phyloP scores from a whole-genome alignment of 2,888 invertebrate genomes.

The Trisateles emortualis region DNA sequence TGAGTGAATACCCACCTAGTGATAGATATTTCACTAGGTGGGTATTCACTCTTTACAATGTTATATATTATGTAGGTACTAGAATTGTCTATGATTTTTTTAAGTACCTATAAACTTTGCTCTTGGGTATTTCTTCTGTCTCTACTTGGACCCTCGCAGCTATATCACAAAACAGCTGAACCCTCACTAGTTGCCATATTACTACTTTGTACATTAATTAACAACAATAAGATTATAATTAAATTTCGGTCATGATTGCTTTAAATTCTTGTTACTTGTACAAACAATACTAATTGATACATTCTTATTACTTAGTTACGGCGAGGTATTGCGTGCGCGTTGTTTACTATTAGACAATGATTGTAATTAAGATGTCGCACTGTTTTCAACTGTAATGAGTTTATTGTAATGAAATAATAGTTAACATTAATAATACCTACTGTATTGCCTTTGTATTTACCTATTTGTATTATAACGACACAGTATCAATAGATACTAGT shows the following conservation, averaged over 20 bases:
- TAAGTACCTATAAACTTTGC: no score
- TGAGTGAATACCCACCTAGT: no score
- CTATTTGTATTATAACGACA: no score
- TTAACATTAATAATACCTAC: constrained; percentile 1
- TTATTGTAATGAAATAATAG: constrained; percentile 29
- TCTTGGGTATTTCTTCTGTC: no score
- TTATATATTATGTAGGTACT: no score
- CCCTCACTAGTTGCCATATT: constrained; percentile 6
- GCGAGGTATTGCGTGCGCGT: neutral
- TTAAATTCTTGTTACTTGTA: neutral
- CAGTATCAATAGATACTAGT: no score
- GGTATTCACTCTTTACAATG: no score
- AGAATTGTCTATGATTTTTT: no score
- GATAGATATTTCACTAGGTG: no score
- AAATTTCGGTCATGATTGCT: constrained; percentile 9
- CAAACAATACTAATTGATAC: constrained; percentile 8
- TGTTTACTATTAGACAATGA: constrained; percentile 5
- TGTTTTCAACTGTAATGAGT: constrained; percentile 21
- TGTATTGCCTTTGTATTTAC: neutral
- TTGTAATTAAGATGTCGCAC: constrained; percentile 8
- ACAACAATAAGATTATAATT: constrained; percentile 16
- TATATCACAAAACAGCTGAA: constrained; percentile 15
- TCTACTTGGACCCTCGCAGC: no score
- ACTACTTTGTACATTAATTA: constrained; percentile 7
- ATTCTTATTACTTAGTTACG: constrained; percentile 2